Conservation (phyloP, 2,797 vertebrate genomes). For the Limnodromus scolopaceus region DNA sequence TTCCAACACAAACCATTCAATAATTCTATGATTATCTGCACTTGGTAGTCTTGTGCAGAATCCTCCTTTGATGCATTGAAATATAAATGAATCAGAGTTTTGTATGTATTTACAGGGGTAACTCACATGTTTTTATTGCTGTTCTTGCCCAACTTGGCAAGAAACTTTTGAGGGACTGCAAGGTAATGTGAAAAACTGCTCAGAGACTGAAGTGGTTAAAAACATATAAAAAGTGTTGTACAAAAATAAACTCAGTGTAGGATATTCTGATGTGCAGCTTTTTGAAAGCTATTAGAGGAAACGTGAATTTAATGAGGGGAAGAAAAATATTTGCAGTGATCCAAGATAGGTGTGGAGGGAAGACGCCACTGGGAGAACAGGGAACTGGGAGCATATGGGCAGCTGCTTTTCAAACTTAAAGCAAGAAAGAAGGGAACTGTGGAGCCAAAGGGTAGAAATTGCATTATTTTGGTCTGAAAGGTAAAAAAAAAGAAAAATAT, state of each 20-base stretch:
- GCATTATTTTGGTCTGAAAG: background rate
- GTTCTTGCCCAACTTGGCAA: background rate
- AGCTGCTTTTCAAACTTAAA: background rate
- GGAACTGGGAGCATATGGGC: background rate
- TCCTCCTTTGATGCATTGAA: background rate
- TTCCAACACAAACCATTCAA: no score
- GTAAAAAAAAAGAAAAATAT: background rate
- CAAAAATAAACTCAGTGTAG: background rate
- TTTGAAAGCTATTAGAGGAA: background rate
- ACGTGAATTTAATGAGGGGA: background rate
- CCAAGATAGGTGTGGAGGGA: background rate
- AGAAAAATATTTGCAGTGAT: background rate
- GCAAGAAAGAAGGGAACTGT: background rate
- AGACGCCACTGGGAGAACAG: background rate
- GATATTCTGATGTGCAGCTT: background rate
- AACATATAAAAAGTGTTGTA: background rate
- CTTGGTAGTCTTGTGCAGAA: background rate
- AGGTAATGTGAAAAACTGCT: background rate
- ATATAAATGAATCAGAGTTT: background rate
- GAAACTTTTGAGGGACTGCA: background rate
- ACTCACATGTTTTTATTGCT: slow-evolving; percentile 4
- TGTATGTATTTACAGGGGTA: background rate
- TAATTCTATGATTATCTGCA: background rate
- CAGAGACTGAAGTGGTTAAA: background rate
- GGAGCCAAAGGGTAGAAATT: background rate